phyloP scores from a whole-genome alignment of 2,888 invertebrate genomes.

The Molorchus minor region DNA sequence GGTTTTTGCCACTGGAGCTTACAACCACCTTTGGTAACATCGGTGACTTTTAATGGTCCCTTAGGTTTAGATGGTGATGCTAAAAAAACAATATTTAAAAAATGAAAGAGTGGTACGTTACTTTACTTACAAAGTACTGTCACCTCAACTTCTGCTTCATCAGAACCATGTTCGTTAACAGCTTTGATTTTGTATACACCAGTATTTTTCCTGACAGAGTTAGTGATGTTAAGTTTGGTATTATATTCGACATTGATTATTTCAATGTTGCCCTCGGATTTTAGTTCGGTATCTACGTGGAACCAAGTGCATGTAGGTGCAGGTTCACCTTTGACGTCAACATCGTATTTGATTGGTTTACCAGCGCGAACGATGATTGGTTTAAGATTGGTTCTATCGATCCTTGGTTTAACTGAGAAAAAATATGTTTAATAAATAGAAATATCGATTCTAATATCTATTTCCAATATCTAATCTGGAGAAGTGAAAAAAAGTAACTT shows the following conservation, averaged over 20 bases:
- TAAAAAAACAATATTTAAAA: constrained; percentile 43
- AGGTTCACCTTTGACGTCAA: constrained; percentile 95
- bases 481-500: constrained; percentile 67
- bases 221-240: constrained; percentile 84
- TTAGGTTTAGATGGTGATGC: constrained; percentile 86
- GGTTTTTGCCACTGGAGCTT: constrained; percentile 94
- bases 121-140: constrained; percentile 77
- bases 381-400: constrained; percentile 94
- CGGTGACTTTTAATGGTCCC: constrained; percentile 87
- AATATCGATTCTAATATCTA: no score
- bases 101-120: not conserved
- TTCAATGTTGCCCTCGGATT: constrained; percentile 74
- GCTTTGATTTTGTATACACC: constrained; percentile 91
- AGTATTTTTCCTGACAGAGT: constrained; percentile 83
- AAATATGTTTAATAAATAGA: constrained; percentile 21
- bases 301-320: constrained; percentile 93
- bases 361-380: constrained; percentile 89
- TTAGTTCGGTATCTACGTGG: constrained; percentile 80
- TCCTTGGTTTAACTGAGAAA: constrained; percentile 90
- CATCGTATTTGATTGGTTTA: constrained; percentile 90
- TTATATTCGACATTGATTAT: constrained; percentile 91
- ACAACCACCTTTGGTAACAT: constrained; percentile 89
- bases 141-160: constrained; percentile 93
- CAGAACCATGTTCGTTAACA: constrained; percentile 89
- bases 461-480: no score